A percentile compares a stretch with the other conserved stretches of the same genome.
These are phyloP conservation scores for Zonotrichia leucophrys DNA, from an alignment of 2,113 vertebrate species.

Conservation along the genomic window DNA sequence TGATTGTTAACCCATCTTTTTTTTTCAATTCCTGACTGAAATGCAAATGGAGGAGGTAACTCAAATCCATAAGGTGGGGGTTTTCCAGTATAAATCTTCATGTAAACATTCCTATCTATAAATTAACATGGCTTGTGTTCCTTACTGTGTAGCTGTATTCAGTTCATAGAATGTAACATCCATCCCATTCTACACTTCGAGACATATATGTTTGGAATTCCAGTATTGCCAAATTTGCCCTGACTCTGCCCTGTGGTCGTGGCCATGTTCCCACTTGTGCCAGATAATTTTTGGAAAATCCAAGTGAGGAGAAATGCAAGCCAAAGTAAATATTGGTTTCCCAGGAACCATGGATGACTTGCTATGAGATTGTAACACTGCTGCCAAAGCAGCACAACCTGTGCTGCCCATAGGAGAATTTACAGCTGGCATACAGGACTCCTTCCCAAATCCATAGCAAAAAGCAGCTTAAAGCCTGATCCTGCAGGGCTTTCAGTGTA, in stretches of 20 bases:
- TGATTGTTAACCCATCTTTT: not conserved
- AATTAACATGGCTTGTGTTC: not conserved
- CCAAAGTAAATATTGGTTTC: not conserved
- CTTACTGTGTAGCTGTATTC: not conserved
- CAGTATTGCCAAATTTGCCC: not conserved
- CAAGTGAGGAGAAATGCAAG: not conserved
- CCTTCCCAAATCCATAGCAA: not conserved
- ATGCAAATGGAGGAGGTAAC: not conserved
- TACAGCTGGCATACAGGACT: not conserved
- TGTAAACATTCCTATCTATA: not conserved
- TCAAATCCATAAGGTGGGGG: not conserved
- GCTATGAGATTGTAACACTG: not conserved
- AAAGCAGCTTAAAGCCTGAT: not conserved
- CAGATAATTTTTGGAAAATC: not conserved
- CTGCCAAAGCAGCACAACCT: not conserved
- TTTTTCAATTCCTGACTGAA: not conserved
- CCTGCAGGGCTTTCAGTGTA: not conserved
- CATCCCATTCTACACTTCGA: not conserved
- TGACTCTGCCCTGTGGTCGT: not conserved
- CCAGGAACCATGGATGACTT: not conserved
- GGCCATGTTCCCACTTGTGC: not conserved
- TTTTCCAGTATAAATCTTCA: not conserved
- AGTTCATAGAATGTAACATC: not conserved
- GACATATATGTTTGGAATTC: not conserved
- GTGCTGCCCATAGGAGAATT: not conserved